Evolutionary conservation across 2,888 invertebrate species (phyloP), one percentile per base, ranked within the genome.

Genomic region (Diploptera punctata): DNA sequence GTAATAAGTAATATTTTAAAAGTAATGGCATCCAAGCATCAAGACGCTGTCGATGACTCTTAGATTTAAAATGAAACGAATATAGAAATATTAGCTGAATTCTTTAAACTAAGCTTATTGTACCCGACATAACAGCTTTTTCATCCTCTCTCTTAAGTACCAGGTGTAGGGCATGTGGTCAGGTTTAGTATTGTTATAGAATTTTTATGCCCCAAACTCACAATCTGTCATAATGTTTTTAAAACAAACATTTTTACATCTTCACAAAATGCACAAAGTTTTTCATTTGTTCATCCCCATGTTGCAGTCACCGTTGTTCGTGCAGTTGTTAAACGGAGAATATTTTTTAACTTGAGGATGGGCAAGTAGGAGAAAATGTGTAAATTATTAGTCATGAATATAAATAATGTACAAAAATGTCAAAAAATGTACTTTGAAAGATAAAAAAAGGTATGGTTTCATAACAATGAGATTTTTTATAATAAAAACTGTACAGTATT

Each of bases 391-490:
- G 49, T 44, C 61, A 61, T 33, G n/a, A n/a, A n/a, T 61, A 61
- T 60, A 70, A 70, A 60, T 60, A 70, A 60, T 70, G 70, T 70
- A 70, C 70, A 70, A 70, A 61, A 70, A 49, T 70, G 61, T 70
- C 44, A 62, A 60, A 26, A 60, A 33, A 47, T 31, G n/a, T 65
- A 44, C 65, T 65, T 65, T 47, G 29, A 65, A 65, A 43, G 18
- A 65, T 65, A 44, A 43, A 54, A n/a, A 33, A 57, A 19, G 26
- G 43, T 71, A 71, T 67, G 38, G 67, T 71, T 71, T 68, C 68
- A 47, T 68, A 72, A 68, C 5, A 72, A 69, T 68, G 69, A 73
- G 62, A 70, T 62, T 26, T 73, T 73, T 73, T 73, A 57, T 72
- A 72, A 72, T 72, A 69, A 72, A 73, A 31, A 54, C 7, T 68